Conservation (phyloP, 2,888 invertebrate species). For the Drosophila dives region DNA sequence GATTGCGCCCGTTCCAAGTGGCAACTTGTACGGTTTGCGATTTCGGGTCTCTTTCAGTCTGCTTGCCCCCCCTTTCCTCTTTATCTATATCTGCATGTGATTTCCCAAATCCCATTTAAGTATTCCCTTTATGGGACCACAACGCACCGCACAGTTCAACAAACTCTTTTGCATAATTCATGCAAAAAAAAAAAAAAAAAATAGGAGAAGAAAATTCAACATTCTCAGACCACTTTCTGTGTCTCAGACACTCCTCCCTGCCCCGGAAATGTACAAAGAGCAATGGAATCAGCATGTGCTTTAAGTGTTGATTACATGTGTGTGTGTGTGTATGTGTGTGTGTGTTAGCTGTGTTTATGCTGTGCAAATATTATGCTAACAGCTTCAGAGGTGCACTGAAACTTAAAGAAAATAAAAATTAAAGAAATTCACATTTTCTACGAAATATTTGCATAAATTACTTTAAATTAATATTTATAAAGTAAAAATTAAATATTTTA, state of each 20-base stretch:
- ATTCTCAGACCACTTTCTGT: constrained; percentile 30
- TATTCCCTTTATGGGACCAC: constrained; percentile 75
- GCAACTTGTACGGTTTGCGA: constrained; percentile 15
- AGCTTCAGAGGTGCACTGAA: constrained; percentile 7
- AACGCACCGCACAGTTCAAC: constrained; percentile 60
- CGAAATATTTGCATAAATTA: background rate
- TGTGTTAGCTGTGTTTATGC: constrained; percentile 3
- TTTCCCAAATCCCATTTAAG: constrained; percentile 78
- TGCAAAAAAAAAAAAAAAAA: constrained; percentile 41
- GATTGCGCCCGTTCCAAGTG: constrained; percentile 16
- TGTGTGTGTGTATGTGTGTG: background rate
- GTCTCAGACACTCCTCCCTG: background rate
- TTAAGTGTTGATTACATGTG: constrained; percentile 48
- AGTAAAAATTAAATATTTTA: background rate
- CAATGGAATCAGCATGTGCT: constrained; percentile 33
- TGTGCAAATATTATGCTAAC: constrained; percentile 34
- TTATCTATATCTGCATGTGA: constrained; percentile 46
- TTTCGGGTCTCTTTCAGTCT: background rate
- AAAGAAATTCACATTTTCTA: background rate
- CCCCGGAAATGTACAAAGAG: constrained; percentile 7
- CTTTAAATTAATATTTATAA: background rate
- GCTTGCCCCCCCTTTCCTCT: background rate
- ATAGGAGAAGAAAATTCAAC: constrained; percentile 33
- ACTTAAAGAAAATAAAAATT: constrained; percentile 3
- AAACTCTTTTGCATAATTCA: constrained; percentile 76